phyloP scores from a whole-genome alignment of 2,797 vertebrate species.

The Coregonus ussuriensis region DNA sequence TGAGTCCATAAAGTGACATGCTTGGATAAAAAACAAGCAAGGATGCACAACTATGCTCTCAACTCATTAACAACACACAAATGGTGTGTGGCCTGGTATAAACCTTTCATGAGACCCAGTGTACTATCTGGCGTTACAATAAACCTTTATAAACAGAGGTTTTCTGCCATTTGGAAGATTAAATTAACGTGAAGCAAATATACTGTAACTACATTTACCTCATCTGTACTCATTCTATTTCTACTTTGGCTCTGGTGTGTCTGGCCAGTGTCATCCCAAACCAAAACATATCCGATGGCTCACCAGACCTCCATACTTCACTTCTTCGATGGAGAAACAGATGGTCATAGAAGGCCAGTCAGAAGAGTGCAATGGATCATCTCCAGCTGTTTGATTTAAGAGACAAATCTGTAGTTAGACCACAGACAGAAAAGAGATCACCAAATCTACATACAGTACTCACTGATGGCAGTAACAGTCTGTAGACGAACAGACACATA shows the following conservation, averaged over 20 bases:
- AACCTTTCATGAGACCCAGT: conserved; percentile 33
- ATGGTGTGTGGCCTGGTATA: conserved; percentile 26
- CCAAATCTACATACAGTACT: conserved; percentile 9
- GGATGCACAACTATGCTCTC: conserved; percentile 25
- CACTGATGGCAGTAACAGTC: conserved; percentile 33
- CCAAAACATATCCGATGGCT: conserved; percentile 36
- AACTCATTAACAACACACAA: conserved; percentile 23
- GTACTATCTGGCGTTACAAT: conserved; percentile 17
- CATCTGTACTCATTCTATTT: conserved; percentile 23
- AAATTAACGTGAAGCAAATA: conserved; percentile 13
- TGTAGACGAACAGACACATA: neutral
- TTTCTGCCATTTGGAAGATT: conserved; percentile 33
- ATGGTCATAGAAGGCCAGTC: conserved; percentile 25
- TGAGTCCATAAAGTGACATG: neutral
- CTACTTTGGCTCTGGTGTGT: conserved; percentile 36
- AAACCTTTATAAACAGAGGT: conserved; percentile 3
- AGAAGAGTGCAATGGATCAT: conserved; percentile 23
- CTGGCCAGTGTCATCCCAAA: conserved; percentile 49
- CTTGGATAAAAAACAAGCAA: conserved; percentile 30
- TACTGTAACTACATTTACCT: conserved; percentile 10
- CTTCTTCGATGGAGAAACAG: conserved; percentile 50
- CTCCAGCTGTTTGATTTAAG: conserved; percentile 41
- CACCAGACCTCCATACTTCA: conserved; percentile 21
- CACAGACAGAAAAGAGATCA: conserved; percentile 18
- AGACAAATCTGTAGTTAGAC: conserved; percentile 10